These are phyloP conservation scores for Saxidomus purpurata DNA, from an alignment of 1,140 invertebrate species.

Conservation along the genomic window DNA sequence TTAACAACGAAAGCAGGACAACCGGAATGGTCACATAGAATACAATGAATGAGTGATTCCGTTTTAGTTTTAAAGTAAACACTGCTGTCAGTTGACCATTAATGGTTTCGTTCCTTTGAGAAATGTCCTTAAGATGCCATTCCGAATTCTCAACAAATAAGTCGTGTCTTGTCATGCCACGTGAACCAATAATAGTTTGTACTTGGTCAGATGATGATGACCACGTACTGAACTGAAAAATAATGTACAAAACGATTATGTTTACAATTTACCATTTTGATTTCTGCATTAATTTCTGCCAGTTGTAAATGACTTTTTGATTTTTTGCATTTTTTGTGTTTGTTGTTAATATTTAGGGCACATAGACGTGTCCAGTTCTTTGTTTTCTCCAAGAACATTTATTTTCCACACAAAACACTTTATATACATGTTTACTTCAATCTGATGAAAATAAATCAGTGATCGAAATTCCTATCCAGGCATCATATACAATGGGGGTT, in stretches of 20 bases:
- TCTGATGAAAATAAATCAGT: too few relatives aligned
- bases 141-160: conserved; percentile 47
- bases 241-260: not conserved
- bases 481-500: too few relatives aligned
- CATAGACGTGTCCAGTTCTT: too few relatives aligned
- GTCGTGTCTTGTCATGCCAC: conserved; percentile 22
- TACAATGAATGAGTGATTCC: conserved; percentile 35
- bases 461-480: too few relatives aligned
- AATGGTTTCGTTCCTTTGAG: not conserved
- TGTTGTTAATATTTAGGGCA: not conserved
- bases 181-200: not conserved
- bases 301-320: not conserved
- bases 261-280: too few relatives aligned
- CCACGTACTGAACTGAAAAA: conserved; percentile 89
- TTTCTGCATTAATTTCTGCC: not conserved
- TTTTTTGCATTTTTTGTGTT: not conserved
- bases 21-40: conserved; percentile 62
- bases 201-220: conserved; percentile 88
- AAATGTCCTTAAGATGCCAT: conserved; percentile 38
- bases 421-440: too few relatives aligned
- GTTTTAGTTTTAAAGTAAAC: conserved; percentile 47
- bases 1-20: conserved; percentile 58
- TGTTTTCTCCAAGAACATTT: too few relatives aligned
- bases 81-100: conserved; percentile 89
- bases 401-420: too few relatives aligned